Evolutionary conservation across 2,113 vertebrate species (phyloP), one percentile per base, ranked within the genome.

Genomic region (Myotis davidii): DNA sequence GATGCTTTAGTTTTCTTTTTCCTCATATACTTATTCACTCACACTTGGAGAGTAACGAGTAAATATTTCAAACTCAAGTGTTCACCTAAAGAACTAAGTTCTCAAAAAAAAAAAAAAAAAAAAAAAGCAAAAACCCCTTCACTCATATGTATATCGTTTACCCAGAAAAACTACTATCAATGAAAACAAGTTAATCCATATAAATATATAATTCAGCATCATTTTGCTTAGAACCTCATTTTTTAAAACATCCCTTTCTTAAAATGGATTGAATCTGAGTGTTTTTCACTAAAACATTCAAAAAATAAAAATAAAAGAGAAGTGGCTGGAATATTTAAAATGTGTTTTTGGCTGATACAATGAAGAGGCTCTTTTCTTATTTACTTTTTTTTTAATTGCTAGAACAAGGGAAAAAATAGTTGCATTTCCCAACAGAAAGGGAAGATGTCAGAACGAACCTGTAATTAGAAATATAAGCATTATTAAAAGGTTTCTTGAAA

Each of bases 151-250:
- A 79, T 21, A 95, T 89, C 93, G 86, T 91, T 93, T 45, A 39
- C 70, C 67, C 39, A 67, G 77, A 61, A 92, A 98, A 91, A 97
- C 83, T 95, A 79, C 0, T 39, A 64, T 48, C 90, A 42, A 88
- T 69, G 54, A 94, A 95, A 97, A 92, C 70, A 96, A 96, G 54
- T 50, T 94, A 97, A 95, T 97, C 91, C 48, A 93, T 27, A 64
- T 91, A 94, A 93, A 95, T 83, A 83, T 59, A 82, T 85, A 97
- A 94, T 89, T 90, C 61, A 65, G 52, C 25, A 76, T 91, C 37
- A 88, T 88, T 93, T 92, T 96, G 70, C 81, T 94, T 95, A 84
- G 81, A 94, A 85, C 32, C 37, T 82, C 72, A 6, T 17, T 87
- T 96, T 74, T 90, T 84, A 90, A 96, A 95, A 90, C 32, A 94